Conservation (phyloP, 2,113 vertebrate species). For the Cyprinodon variegatus region DNA sequence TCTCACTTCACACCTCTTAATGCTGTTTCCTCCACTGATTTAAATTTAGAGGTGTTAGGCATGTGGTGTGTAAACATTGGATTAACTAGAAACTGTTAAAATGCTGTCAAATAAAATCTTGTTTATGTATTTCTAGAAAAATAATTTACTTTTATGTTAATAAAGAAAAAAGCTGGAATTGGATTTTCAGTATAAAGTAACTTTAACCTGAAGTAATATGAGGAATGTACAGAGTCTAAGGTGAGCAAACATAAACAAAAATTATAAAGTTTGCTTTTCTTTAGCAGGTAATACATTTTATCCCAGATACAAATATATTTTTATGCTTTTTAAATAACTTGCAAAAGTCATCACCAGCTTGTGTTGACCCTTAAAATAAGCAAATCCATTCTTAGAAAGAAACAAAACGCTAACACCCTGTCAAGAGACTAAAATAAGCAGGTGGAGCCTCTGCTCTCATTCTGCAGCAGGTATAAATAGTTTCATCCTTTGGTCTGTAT, state of each 20-base stretch:
- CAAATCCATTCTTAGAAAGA: slow-evolving; percentile 1
- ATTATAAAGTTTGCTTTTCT: background rate
- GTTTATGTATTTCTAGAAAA: background rate
- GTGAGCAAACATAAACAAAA: background rate
- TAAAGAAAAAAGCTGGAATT: background rate
- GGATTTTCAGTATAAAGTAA: background rate
- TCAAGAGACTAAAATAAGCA: slow-evolving; percentile 33
- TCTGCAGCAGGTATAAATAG: slow-evolving; percentile 2
- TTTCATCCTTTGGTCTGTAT: background rate
- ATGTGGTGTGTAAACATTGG: background rate
- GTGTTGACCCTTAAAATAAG: slow-evolving; percentile 24
- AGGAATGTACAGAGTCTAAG: no score
- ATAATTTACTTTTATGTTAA: background rate
- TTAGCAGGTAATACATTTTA: background rate
- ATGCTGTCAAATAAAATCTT: background rate
- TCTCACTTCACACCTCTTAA: no score
- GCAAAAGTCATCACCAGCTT: slow-evolving; percentile 1
- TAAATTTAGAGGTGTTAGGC: background rate
- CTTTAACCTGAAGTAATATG: background rate
- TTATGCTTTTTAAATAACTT: background rate
- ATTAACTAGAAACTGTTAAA: background rate
- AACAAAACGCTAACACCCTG: slow-evolving; percentile 12
- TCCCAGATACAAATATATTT: background rate
- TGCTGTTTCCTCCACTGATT: background rate
- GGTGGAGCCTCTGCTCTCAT: background rate